Percentiles rank a stretch among this genome's conserved stretches.
phyloP scores from a whole-genome alignment of 2,113 vertebrate genomes.

The Anolis sagrei region DNA sequence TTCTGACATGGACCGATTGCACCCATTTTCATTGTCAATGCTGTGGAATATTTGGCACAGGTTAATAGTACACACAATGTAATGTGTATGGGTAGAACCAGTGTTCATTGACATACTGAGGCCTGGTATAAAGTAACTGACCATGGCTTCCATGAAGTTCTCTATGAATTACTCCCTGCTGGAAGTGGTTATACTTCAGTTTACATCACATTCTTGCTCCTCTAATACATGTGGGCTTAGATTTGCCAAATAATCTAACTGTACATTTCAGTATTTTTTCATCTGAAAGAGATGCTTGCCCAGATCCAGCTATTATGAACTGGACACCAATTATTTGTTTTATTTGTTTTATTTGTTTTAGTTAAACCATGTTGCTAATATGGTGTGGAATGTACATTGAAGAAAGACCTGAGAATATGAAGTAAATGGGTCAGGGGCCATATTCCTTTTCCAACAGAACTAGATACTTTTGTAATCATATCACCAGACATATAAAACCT shows the following conservation, averaged over 20 bases:
- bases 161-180: neutral
- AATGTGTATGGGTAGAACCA: no score
- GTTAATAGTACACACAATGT: neutral
- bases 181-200: neutral
- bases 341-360: no score
- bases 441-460: neutral
- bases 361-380: neutral
- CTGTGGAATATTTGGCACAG: neutral
- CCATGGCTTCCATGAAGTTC: neutral
- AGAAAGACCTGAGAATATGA: no score
- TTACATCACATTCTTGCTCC: no score
- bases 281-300: neutral
- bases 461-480: no score
- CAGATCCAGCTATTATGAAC: neutral
- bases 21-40: neutral
- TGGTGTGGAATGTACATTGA: neutral
- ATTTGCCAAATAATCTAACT: no score
- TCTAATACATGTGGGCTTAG: no score
- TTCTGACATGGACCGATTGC: neutral
- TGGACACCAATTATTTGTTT: neutral
- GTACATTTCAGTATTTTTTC: no score
- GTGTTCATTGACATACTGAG: constrained; percentile 1
- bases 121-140: neutral
- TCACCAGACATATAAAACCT: neutral
- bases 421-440: no score